A percentile compares a stretch with the other conserved stretches of the same genome.
Conservation (phyloP, 1,140 invertebrate genomes). For the Camponotus pennsylvanicus region DNA sequence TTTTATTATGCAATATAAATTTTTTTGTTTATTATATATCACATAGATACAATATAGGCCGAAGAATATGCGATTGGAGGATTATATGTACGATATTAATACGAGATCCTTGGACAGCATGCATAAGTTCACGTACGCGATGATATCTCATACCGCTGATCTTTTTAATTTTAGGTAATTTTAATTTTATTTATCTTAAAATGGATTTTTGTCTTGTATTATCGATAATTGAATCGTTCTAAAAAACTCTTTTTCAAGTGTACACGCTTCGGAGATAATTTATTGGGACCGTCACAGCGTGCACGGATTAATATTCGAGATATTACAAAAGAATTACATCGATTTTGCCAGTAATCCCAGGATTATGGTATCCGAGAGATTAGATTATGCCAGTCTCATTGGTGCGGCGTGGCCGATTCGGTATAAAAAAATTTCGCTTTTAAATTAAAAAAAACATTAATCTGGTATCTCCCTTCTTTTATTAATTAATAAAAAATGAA, state of each 20-base stretch:
- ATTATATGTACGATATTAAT: slow-evolving; percentile 74
- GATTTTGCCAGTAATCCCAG: slow-evolving; percentile 71
- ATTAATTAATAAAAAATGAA: not conserved
- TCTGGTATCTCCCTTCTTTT: not conserved
- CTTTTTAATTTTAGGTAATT: slow-evolving; percentile 74
- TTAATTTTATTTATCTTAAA: not conserved
- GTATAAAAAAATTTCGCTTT: slow-evolving; percentile 32
- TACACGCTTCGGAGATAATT: slow-evolving; percentile 70
- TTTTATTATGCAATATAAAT: not conserved
- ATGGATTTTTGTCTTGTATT: not conserved
- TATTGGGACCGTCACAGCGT: slow-evolving; percentile 72
- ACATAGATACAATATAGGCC: slow-evolving; percentile 74
- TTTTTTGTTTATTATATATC: not conserved
- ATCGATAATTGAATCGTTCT: not conserved
- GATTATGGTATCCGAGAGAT: slow-evolving; percentile 71
- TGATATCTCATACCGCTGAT: slow-evolving; percentile 71
- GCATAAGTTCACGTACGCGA: slow-evolving; percentile 74
- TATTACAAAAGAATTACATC: slow-evolving; percentile 68
- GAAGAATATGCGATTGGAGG: slow-evolving; percentile 68
- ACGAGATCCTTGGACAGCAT: slow-evolving; percentile 75
- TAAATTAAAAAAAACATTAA: slow-evolving; percentile 6
- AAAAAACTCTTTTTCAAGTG: slow-evolving; percentile 32
- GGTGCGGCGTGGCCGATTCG: slow-evolving; percentile 73
- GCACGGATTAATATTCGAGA: slow-evolving; percentile 71
- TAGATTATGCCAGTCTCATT: slow-evolving; percentile 61